Conservation (phyloP, 1,140 invertebrate species). For the Danaus melanippus region DNA sequence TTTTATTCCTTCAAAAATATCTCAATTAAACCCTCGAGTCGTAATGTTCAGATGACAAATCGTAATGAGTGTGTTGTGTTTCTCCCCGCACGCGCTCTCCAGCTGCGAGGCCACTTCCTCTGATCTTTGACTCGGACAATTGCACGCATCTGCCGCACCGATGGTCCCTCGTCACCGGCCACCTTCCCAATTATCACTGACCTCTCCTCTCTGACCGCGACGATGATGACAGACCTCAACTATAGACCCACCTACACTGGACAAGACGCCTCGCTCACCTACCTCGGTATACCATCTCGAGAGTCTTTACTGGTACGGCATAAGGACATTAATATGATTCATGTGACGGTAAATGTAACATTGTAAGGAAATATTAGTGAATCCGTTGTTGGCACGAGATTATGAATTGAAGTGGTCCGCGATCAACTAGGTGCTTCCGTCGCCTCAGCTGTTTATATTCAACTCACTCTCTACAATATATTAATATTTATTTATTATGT, state of each 20-base stretch:
- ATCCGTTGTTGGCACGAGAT: slow-evolving; percentile 63
- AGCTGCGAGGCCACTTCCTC: slow-evolving; percentile 57
- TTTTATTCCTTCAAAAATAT: background rate
- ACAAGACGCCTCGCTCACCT: slow-evolving; percentile 22
- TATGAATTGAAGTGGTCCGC: slow-evolving; percentile 67
- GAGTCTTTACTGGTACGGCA: background rate
- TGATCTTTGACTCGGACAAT: slow-evolving; percentile 67
- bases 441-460: slow-evolving; percentile 51
- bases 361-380: slow-evolving; percentile 65
- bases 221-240: slow-evolving; percentile 11
- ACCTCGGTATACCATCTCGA: slow-evolving; percentile 16
- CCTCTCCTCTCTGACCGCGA: slow-evolving; percentile 21
- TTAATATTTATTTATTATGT: background rate
- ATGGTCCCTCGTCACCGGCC: slow-evolving; percentile 24
- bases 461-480: background rate
- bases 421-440: slow-evolving; percentile 66
- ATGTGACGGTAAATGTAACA: slow-evolving; percentile 19
- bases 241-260: slow-evolving; percentile 32
- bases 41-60: slow-evolving; percentile 36
- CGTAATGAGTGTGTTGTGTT: slow-evolving; percentile 28
- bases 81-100: slow-evolving; percentile 46
- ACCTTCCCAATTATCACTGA: slow-evolving; percentile 37
- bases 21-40: slow-evolving; percentile 7
- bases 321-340: slow-evolving; percentile 7
- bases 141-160: slow-evolving; percentile 58